Evolutionary conservation across 2,888 invertebrate genomes (phyloP), one percentile per base, ranked within the genome.

Genomic region (Eustalomyia histrio): DNA sequence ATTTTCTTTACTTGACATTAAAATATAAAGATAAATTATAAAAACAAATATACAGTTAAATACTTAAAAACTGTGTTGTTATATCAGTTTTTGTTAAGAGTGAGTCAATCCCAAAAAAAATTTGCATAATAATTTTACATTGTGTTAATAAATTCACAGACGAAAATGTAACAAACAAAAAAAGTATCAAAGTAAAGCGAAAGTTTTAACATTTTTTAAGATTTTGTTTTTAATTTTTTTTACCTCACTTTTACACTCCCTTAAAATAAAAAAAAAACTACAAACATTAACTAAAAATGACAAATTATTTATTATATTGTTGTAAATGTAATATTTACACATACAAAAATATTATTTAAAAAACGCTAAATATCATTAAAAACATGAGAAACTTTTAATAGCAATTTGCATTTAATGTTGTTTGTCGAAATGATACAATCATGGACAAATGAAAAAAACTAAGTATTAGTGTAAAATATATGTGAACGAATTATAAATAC

Each of bases 141-240:
- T 47, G n/a, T 57, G 43, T 67, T 71, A 53, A 75, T 24, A 53
- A 61, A 63, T 55, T n/a, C 50, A 57, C 39, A 64, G 8, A 29
- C 57, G 57, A 57, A 50, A 72, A 76, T 80, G 14, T 16, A 52
- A n/a, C 7, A 55, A 53, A 53, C 53, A 53, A 9, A 47, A 47
- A n/a, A n/a, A n/a, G n/a, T 47, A 43, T 67, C 17, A 58, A 79
- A 55, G 72, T 76, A 82, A 79, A 82, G 82, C 79, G 82, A 82
- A 82, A 82, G 82, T 82, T 76, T 71, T 61, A 18, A 63, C 33
- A 18, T 33, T 67, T 65, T 67, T 64, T 52, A 43, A 53, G 10
- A 55, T 6, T 52, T 10, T 60, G 17, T 12, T 58, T 50, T 33
- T 14, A 5, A n/a, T n/a, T 53, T 16, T 50, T 67, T 72, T 69